Conservation (phyloP, 2,888 invertebrate species). For the Trichogramma evanescens region DNA sequence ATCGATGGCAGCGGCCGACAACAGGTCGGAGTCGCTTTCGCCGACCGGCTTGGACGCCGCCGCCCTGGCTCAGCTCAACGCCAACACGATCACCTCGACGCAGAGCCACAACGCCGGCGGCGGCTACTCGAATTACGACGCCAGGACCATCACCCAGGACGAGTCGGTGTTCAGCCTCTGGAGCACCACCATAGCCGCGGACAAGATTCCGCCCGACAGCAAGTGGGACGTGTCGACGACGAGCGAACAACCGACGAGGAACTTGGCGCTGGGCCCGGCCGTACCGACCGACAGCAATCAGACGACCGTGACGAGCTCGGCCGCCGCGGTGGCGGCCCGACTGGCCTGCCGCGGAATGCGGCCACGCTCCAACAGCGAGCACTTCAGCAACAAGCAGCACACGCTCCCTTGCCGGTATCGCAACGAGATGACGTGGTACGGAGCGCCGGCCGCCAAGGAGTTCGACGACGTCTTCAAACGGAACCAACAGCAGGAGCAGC, state of each 20-base stretch:
- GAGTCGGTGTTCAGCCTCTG: no score
- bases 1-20: no score
- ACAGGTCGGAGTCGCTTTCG: constrained; percentile 35
- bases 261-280: no score
- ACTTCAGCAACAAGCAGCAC: constrained; percentile 61
- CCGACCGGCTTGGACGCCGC: constrained; percentile 25
- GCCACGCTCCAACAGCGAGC: constrained; percentile 41
- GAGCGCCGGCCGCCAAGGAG: constrained; percentile 57
- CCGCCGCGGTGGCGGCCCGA: constrained; percentile 51
- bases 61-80: constrained; percentile 29
- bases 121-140: no score
- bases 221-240: background rate
- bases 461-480: constrained; percentile 49
- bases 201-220: background rate
- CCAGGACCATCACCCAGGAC: no score
- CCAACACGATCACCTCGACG: constrained; percentile 29
- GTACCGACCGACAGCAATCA: constrained; percentile 22
- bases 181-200: no score
- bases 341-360: constrained; percentile 30
- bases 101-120: background rate
- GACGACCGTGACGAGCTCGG: constrained; percentile 25
- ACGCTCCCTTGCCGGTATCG: constrained; percentile 44
- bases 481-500: background rate
- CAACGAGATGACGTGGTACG: constrained; percentile 64
- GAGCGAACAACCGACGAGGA: background rate